These are phyloP conservation scores for Eurystomus gularis DNA, from an alignment of 2,113 vertebrate genomes.

Conservation along the genomic window DNA sequence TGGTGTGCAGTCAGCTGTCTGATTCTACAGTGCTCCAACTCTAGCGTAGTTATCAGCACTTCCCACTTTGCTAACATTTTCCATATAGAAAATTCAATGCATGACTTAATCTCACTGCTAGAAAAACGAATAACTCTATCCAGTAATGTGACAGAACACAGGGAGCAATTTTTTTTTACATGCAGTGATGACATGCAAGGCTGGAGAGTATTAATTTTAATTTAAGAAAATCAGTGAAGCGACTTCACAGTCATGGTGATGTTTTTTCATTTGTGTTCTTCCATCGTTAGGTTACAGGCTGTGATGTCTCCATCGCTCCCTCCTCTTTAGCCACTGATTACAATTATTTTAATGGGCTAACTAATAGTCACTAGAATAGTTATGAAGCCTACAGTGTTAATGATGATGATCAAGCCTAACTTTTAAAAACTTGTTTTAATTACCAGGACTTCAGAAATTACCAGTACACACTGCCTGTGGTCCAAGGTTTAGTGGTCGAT, in stretches of 20 bases:
- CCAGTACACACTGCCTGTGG: constrained; percentile 94
- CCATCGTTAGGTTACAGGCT: neutral
- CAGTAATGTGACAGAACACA: neutral
- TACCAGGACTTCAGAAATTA: constrained; percentile 96
- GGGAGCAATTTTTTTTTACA: neutral
- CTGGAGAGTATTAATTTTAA: neutral
- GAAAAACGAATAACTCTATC: neutral
- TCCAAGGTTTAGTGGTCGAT: constrained; percentile 93
- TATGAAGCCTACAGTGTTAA: neutral
- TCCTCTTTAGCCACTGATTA: neutral
- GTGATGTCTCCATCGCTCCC: neutral
- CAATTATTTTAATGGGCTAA: neutral
- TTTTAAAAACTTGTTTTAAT: constrained; percentile 35
- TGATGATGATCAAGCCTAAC: neutral
- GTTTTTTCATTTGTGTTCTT: neutral
- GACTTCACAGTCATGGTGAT: neutral
- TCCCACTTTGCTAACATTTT: constrained; percentile 4
- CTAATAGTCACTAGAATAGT: neutral
- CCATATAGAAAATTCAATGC: neutral
- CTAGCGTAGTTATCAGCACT: neutral
- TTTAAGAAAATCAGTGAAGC: neutral
- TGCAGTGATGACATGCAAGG: neutral
- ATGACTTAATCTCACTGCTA: neutral
- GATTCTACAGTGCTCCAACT: neutral
- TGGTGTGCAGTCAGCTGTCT: neutral